Percentiles rank a stretch among this genome's conserved stretches.
phyloP scores from a whole-genome alignment of 2,113 vertebrate genomes.

The Sisor rabdophorus region DNA sequence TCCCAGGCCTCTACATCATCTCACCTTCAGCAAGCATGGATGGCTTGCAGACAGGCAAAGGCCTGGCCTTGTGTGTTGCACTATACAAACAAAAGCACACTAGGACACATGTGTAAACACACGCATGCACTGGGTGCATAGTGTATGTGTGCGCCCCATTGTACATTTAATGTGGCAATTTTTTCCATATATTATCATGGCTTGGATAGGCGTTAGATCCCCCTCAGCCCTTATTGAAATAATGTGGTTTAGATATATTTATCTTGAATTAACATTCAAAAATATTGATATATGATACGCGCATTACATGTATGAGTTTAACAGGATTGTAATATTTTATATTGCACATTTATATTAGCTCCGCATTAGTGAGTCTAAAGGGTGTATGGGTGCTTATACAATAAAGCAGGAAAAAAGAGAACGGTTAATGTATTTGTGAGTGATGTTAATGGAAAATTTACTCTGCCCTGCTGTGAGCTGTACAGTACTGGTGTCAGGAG shows the following conservation, averaged over 20 bases:
- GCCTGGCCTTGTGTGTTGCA: constrained; percentile 63
- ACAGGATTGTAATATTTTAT: neutral
- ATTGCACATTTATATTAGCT: constrained; percentile 10
- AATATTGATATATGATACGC: neutral
- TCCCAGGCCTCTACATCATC: constrained; percentile 98
- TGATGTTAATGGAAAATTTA: constrained; percentile 64
- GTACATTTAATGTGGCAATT: too few relatives aligned
- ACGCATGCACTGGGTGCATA: neutral
- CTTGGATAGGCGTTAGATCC: neutral
- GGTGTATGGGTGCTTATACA: neutral
- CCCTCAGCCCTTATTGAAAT: neutral
- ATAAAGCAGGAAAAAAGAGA: constrained; percentile 11
- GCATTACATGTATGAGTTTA: neutral
- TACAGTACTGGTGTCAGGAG: constrained; percentile 69
- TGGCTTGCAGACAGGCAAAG: constrained; percentile 82
- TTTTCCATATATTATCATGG: neutral
- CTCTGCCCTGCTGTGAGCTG: constrained; percentile 59
- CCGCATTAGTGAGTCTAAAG: constrained; percentile 15
- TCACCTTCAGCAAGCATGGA: constrained; percentile 97
- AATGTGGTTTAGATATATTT: neutral
- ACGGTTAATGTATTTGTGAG: constrained; percentile 63
- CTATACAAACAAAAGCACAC: constrained; percentile 51
- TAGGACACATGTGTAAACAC: constrained; percentile 37
- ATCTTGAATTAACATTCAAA: neutral
- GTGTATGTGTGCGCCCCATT: neutral